These are phyloP conservation scores for Eurois occulta DNA, from an alignment of 2,888 invertebrate species.

Conservation along the genomic window DNA sequence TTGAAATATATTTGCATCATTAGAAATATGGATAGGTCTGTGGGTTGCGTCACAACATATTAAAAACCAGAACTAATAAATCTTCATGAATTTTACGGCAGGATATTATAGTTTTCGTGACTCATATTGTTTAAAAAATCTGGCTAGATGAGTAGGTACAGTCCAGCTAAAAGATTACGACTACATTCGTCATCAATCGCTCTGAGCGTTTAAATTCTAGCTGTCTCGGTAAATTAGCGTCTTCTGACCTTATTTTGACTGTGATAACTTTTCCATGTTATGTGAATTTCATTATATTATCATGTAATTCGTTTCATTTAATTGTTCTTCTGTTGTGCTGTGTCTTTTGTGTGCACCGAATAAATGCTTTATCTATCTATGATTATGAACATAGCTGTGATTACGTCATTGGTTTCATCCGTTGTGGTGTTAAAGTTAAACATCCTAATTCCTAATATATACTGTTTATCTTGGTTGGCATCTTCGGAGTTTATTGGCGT, in stretches of 20 bases:
- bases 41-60: slow-evolving; percentile 38
- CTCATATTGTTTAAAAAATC: slow-evolving; percentile 35
- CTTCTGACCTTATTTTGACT: slow-evolving; percentile 34
- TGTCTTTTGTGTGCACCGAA: too few species aligned
- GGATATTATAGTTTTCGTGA: slow-evolving; percentile 33
- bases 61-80: slow-evolving; percentile 43
- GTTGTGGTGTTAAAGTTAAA: slow-evolving; percentile 11
- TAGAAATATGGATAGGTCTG: slow-evolving; percentile 28
- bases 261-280: slow-evolving; percentile 3
- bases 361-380: too few species aligned
- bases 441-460: slow-evolving; percentile 29
- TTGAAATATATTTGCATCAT: slow-evolving; percentile 22
- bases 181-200: slow-evolving; percentile 30
- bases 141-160: slow-evolving; percentile 24
- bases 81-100: slow-evolving; percentile 39
- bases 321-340: too few species aligned
- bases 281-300: background rate
- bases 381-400: background rate
- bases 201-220: slow-evolving; percentile 4
- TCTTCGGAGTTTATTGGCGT: slow-evolving; percentile 28
- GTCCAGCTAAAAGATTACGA: background rate
- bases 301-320: too few species aligned
- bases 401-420: slow-evolving; percentile 25
- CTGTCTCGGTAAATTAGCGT: slow-evolving; percentile 22
- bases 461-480: slow-evolving; percentile 44